Evolutionary conservation across 1,140 invertebrate species (phyloP).

Genomic region (Asobara japonica): DNA sequence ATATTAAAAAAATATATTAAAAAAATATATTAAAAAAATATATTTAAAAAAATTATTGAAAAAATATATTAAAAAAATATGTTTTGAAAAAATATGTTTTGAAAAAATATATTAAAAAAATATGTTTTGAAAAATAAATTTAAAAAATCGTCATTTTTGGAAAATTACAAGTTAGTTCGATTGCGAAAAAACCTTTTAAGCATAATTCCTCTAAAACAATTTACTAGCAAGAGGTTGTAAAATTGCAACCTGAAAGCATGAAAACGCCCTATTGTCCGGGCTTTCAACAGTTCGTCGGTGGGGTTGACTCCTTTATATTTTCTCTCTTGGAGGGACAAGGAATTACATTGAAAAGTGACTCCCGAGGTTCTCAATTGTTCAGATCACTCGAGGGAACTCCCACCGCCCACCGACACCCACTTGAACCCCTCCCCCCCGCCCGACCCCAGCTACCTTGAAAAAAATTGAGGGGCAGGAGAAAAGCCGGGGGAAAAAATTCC

Average conservation of each 20-base stretch:
- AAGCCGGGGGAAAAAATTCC: not conserved
- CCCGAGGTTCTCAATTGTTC: constrained; percentile 8
- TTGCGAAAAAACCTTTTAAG: not conserved
- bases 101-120: too few species aligned
- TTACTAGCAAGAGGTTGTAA: not conserved
- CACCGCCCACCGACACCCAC: constrained; percentile 6
- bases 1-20: too few species aligned
- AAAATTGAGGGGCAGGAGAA: not conserved
- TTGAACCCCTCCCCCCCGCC: not conserved
- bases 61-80: too few species aligned
- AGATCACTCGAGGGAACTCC: constrained; percentile 1
- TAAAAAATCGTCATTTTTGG: too few species aligned
- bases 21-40: too few species aligned
- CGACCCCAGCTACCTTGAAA: not conserved
- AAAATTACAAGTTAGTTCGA: too few species aligned
- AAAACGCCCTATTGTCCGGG: constrained; percentile 2
- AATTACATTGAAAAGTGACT: constrained; percentile 15
- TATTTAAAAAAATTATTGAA: too few species aligned
- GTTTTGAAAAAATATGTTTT: too few species aligned
- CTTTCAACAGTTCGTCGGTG: constrained; percentile 6
- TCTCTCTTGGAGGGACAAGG: not conserved
- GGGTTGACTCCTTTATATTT: constrained; percentile 4
- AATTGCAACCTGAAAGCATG: not conserved
- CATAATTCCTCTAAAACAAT: not conserved
- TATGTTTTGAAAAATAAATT: too few species aligned